phyloP scores from a whole-genome alignment of 2,113 vertebrate species.

The Lutjanus erythropterus region DNA sequence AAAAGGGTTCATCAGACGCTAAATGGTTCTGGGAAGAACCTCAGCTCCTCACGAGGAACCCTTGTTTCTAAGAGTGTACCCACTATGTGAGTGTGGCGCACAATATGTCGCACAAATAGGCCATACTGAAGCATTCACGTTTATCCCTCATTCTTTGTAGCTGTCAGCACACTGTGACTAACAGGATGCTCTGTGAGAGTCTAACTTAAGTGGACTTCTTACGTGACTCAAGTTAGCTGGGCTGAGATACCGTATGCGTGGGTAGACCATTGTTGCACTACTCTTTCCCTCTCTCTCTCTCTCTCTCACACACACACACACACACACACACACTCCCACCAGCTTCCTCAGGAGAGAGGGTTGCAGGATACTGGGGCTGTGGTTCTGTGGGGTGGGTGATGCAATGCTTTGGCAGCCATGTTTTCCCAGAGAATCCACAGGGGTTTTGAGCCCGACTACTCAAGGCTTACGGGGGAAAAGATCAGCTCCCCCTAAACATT shows the following conservation, averaged over 20 bases:
- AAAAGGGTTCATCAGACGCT: no score
- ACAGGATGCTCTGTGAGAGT: slow-evolving; percentile 75
- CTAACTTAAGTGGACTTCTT: slow-evolving; percentile 74
- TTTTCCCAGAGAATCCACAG: slow-evolving; percentile 74
- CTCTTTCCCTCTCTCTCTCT: slow-evolving; percentile 24
- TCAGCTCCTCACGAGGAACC: no score
- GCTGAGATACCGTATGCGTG: slow-evolving; percentile 61
- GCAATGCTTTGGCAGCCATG: slow-evolving; percentile 77
- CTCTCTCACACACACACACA: slow-evolving; percentile 3
- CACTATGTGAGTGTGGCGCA: slow-evolving; percentile 18
- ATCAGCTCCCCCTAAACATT: slow-evolving; percentile 57
- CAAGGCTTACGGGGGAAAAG: slow-evolving; percentile 45
- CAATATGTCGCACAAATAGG: slow-evolving; percentile 71
- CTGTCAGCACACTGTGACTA: slow-evolving; percentile 80
- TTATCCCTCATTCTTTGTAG: slow-evolving; percentile 76
- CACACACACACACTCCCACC: slow-evolving; percentile 45
- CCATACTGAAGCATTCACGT: slow-evolving; percentile 74
- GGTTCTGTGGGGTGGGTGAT: slow-evolving; percentile 75
- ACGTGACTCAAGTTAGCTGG: slow-evolving; percentile 72
- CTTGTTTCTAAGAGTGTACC: no score
- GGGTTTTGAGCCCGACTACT: slow-evolving; percentile 56
- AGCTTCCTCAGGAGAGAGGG: slow-evolving; percentile 58
- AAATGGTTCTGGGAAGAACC: no score
- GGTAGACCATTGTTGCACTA: slow-evolving; percentile 60
- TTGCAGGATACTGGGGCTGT: slow-evolving; percentile 67